Evolutionary conservation across 2,797 vertebrate species (phyloP), one percentile per base, ranked within the genome.

Genomic region (Cirrhinus molitorella): DNA sequence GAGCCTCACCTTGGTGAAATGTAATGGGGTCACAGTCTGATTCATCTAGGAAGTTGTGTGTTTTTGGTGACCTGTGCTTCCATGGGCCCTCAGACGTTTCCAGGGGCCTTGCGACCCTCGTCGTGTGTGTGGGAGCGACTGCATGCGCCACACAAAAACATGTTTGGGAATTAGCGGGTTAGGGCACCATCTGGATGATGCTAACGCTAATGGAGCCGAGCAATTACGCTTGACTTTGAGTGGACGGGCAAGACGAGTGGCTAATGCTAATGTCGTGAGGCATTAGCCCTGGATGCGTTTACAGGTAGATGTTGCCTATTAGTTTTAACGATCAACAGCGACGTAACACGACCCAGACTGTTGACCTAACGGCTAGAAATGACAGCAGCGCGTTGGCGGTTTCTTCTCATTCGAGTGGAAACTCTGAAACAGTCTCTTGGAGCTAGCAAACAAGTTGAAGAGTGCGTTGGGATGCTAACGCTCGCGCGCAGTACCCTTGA

Each of bases 191-290:
- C 92, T 93, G 94, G 86, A 91, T 91, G 91, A 92, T 91, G 90
- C 88, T 83, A 12, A 85, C 80, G 88, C 92, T 93, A 94, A 95
- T 93, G 93, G 90, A 93, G 91, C 89, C 71, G 87, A 85, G 93
- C 91, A 92, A 93, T 94, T 93, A 93, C 45, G 86, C 90, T 90
- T 94, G 93, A 94, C 93, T 92, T 93, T 93, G 89, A 92, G 76
- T 86, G 90, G 90, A 90, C 88, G 74, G 90, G 87, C 90, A 40
- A 83, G 86, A 87, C 66, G 34, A 80, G 74, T 16, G 80, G 7
- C 89, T 91, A 85, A 92, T 87, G 89, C 79, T 53, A 80, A 86
- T 84, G 83, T 78, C 85, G 75, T 86, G 89, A 16, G 34, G 43
- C 65, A 25, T 90, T 87, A 85, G 59, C 77, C 87, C 70, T 78